Evolutionary conservation across 2,888 invertebrate species (phyloP).

Genomic region (Drosophila paranaensis): DNA sequence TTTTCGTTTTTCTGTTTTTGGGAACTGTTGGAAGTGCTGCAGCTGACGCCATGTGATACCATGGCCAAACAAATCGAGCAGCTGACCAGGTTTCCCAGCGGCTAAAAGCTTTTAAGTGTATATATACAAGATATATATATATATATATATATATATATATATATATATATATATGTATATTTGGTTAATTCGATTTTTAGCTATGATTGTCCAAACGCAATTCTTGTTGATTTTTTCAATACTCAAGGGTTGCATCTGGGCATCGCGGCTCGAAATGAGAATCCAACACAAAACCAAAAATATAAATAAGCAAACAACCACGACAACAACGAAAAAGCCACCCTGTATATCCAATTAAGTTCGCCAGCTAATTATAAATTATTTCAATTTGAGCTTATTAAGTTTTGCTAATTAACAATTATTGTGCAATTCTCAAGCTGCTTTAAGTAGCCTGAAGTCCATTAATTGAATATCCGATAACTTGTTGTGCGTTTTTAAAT

Average conservation of each 20-base stretch:
- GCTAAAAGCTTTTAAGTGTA: conserved; percentile 46
- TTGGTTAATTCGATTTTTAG: conserved; percentile 85
- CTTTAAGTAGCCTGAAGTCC: neutral
- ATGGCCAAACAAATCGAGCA: conserved; percentile 24
- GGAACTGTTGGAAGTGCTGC: conserved; percentile 37
- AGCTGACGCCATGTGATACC: conserved; percentile 54
- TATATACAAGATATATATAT: conserved; percentile 2
- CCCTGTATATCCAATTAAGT: conserved; percentile 5
- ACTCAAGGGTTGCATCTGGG: conserved; percentile 85
- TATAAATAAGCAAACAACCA: neutral
- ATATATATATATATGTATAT: conserved; percentile 32
- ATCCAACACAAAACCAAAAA: conserved; percentile 66
- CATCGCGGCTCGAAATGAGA: conserved; percentile 85
- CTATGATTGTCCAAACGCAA: conserved; percentile 86
- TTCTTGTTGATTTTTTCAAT: conserved; percentile 84
- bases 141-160: conserved; percentile 33
- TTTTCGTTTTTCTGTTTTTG: neutral
- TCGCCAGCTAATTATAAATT: conserved; percentile 33
- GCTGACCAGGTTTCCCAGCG: conserved; percentile 38
- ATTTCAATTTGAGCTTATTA: conserved; percentile 8
- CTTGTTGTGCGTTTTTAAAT: conserved; percentile 4
- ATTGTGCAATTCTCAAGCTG: conserved; percentile 20
- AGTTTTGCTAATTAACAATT: conserved; percentile 27
- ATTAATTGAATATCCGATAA: conserved; percentile 9
- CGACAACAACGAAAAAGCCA: neutral